phyloP scores from a whole-genome alignment of 2,797 vertebrate species.

The Enteromius argenteus region DNA sequence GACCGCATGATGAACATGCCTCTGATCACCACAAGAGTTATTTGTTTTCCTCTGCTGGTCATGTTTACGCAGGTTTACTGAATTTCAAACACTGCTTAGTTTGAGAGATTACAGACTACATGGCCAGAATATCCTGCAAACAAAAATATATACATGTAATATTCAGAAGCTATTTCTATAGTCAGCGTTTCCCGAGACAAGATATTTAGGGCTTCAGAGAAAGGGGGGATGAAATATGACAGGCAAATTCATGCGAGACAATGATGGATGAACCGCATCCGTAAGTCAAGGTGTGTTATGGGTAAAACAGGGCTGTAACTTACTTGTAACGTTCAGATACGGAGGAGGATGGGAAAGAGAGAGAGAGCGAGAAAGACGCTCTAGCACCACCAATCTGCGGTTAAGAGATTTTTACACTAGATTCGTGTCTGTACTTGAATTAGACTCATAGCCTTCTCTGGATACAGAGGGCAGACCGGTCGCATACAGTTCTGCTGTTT shows the following conservation, averaged over 20 bases:
- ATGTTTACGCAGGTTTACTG: slow-evolving; percentile 32
- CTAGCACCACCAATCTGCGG: slow-evolving; percentile 22
- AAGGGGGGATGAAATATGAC: slow-evolving; percentile 31
- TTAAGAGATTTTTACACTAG: background rate
- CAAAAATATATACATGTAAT: slow-evolving; percentile 69
- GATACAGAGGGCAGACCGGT: background rate
- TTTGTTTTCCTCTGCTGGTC: slow-evolving; percentile 45
- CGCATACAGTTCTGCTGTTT: background rate
- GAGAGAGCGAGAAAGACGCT: slow-evolving; percentile 18
- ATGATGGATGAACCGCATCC: slow-evolving; percentile 63
- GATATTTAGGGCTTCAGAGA: slow-evolving; percentile 67
- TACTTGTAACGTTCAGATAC: background rate
- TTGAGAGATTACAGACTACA: slow-evolving; percentile 76
- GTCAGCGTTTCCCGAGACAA: slow-evolving; percentile 74
- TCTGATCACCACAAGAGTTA: slow-evolving; percentile 37
- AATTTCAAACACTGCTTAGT: slow-evolving; percentile 42
- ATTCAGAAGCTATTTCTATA: slow-evolving; percentile 74
- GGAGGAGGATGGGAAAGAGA: slow-evolving; percentile 27
- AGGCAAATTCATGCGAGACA: slow-evolving; percentile 43
- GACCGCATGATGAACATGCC: slow-evolving; percentile 13
- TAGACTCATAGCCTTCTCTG: background rate
- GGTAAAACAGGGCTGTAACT: slow-evolving; percentile 25
- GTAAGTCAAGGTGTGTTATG: slow-evolving; percentile 46
- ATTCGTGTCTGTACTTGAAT: background rate
- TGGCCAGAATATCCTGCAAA: slow-evolving; percentile 73